Percentiles rank a stretch among this genome's conserved stretches.
These are phyloP conservation scores for Drosophila barbarae DNA, from an alignment of 2,888 invertebrate genomes.

Conservation along the genomic window DNA sequence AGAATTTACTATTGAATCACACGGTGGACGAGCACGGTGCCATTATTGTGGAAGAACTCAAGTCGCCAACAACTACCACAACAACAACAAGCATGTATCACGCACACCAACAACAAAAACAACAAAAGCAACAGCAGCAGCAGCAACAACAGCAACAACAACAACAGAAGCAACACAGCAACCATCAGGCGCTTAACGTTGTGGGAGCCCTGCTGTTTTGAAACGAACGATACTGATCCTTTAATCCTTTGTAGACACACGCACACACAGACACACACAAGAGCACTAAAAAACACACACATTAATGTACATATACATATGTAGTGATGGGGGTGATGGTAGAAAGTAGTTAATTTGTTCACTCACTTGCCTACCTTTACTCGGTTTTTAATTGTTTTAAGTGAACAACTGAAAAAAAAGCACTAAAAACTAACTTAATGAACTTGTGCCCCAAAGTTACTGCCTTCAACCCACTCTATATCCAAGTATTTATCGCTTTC, in stretches of 20 bases:
- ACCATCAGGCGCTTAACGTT: constrained; percentile 54
- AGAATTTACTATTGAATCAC: constrained; percentile 78
- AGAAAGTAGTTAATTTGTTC: neutral
- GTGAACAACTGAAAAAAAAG: neutral
- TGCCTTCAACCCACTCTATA: neutral
- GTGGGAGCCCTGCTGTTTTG: constrained; percentile 58
- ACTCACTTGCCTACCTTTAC: neutral
- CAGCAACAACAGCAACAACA: constrained; percentile 20
- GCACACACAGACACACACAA: neutral
- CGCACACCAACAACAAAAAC: constrained; percentile 40
- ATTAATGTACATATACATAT: constrained; percentile 8
- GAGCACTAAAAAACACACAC: constrained; percentile 1
- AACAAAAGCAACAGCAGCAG: constrained; percentile 46
- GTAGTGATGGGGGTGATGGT: constrained; percentile 53
- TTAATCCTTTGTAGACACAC: constrained; percentile 1
- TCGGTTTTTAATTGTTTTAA: neutral
- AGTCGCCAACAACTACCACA: constrained; percentile 63
- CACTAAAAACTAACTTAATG: neutral
- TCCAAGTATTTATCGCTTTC: neutral
- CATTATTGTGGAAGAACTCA: constrained; percentile 75
- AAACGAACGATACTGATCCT: constrained; percentile 17
- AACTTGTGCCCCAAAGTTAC: neutral
- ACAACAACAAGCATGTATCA: constrained; percentile 51
- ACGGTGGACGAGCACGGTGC: constrained; percentile 76
- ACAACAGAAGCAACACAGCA: constrained; percentile 44